phyloP scores from a whole-genome alignment of 2,888 invertebrate genomes.

The Ametastegia equiseti region DNA sequence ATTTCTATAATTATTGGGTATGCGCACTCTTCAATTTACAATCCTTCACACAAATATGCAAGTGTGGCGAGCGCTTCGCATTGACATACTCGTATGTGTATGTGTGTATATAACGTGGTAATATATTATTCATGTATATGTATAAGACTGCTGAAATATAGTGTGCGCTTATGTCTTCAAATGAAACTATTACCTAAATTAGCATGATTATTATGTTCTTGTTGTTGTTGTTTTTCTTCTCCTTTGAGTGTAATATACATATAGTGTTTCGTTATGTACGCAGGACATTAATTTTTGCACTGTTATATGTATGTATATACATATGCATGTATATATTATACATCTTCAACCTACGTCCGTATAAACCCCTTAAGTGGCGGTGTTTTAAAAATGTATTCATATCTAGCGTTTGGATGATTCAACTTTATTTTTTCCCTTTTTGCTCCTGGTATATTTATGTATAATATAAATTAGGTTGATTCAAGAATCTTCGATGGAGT shows the following conservation, averaged over 20 bases:
- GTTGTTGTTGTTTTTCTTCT: no score
- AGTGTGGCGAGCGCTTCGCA: conserved; percentile 18
- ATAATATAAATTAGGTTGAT: not conserved
- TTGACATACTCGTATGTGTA: conserved; percentile 32
- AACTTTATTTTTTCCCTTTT: conserved; percentile 47
- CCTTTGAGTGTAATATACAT: not conserved
- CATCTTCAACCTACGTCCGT: not conserved
- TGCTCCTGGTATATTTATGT: no score
- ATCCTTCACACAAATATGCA: conserved; percentile 14
- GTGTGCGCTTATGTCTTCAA: conserved; percentile 40
- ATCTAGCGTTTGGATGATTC: conserved; percentile 59
- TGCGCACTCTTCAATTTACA: conserved; percentile 8
- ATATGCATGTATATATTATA: conserved; percentile 12
- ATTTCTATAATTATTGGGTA: not conserved
- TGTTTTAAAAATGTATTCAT: conserved; percentile 59
- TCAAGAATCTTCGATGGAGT: not conserved
- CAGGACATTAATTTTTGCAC: conserved; percentile 56
- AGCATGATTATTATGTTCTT: conserved; percentile 32
- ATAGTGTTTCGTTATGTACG: conserved; percentile 51
- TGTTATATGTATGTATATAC: conserved; percentile 29
- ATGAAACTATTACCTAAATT: conserved; percentile 35
- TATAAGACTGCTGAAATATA: conserved; percentile 7
- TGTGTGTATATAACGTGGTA: conserved; percentile 32
- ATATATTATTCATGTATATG: conserved; percentile 37
- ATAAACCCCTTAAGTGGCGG: no score